Percentiles rank a stretch among this genome's conserved stretches.
phyloP scores from a whole-genome alignment of 2,888 invertebrate species.

The Chrysolina haemoptera region DNA sequence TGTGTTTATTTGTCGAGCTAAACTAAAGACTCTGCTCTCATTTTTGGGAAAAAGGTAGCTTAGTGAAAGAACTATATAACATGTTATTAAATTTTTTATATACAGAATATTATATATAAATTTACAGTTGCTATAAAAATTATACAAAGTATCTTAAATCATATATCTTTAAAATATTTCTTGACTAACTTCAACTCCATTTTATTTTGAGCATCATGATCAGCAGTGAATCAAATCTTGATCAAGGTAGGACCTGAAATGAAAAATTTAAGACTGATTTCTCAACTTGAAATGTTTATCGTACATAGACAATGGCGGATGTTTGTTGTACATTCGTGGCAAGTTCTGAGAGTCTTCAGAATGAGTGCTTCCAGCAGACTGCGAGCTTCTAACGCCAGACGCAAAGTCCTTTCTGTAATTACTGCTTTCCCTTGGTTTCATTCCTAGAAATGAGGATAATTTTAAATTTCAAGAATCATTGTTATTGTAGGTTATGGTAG shows the following conservation, averaged over 20 bases:
- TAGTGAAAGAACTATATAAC: background rate
- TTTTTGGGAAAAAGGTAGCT: background rate
- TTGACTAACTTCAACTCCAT: background rate
- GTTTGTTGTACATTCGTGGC: slow-evolving; percentile 36
- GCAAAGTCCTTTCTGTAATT: slow-evolving; percentile 84
- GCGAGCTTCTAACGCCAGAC: slow-evolving; percentile 73
- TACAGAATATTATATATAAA: slow-evolving; percentile 27
- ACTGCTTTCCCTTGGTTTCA: slow-evolving; percentile 69
- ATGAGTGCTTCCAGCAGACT: slow-evolving; percentile 72
- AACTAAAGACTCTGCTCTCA: too few relatives aligned
- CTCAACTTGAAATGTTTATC: slow-evolving; percentile 50
- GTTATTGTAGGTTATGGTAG: too few relatives aligned
- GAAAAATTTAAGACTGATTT: background rate
- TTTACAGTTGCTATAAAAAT: slow-evolving; percentile 29
- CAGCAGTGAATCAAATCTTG: slow-evolving; percentile 22
- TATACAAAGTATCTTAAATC: slow-evolving; percentile 29
- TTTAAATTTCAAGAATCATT: too few relatives aligned
- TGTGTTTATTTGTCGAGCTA: too few relatives aligned
- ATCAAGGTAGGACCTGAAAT: slow-evolving; percentile 29
- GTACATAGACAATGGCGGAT: slow-evolving; percentile 52
- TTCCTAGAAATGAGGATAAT: slow-evolving; percentile 45
- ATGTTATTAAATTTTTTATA: slow-evolving; percentile 32
- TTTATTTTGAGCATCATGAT: background rate
- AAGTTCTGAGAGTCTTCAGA: slow-evolving; percentile 70
- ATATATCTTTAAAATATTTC: background rate